Evolutionary conservation across 2,888 invertebrate genomes (phyloP).

Genomic region (Papilio demoleus): DNA sequence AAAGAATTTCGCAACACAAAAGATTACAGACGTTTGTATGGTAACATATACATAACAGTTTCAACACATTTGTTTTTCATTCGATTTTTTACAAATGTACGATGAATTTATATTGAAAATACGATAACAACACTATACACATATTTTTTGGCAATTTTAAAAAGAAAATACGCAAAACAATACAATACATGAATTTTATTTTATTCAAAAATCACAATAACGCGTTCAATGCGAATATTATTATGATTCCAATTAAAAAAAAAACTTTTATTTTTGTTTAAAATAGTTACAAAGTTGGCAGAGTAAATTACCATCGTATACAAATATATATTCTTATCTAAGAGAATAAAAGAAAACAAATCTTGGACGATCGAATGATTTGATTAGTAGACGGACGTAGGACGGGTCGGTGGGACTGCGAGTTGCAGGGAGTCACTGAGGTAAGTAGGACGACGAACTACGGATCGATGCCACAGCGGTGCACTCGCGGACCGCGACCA

Average conservation of each 20-base stretch:
- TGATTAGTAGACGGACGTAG: slow-evolving; percentile 42
- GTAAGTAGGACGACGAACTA: slow-evolving; percentile 83
- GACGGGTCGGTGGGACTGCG: slow-evolving; percentile 36
- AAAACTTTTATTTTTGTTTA: neutral
- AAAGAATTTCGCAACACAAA: slow-evolving; percentile 32
- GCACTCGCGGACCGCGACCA: slow-evolving; percentile 77
- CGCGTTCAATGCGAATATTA: neutral
- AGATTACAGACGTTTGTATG: slow-evolving; percentile 28
- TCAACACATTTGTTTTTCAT: slow-evolving; percentile 30
- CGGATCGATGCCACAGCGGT: slow-evolving; percentile 71
- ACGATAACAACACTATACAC: neutral
- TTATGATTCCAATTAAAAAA: neutral
- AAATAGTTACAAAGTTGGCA: neutral
- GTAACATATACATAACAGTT: slow-evolving; percentile 29
- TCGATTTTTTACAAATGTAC: slow-evolving; percentile 20
- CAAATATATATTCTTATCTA: neutral
- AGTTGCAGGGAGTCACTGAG: slow-evolving; percentile 75
- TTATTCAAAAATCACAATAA: no score
- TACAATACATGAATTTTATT: no score
- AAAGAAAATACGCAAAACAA: neutral
- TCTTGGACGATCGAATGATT: slow-evolving; percentile 32
- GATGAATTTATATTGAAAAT: slow-evolving; percentile 14
- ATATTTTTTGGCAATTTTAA: neutral
- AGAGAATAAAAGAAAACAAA: neutral
- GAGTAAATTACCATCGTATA: neutral